Base-by-base conservation (phyloP, 2,888 invertebrate species). In the Carterocephalus palaemon region DNA sequence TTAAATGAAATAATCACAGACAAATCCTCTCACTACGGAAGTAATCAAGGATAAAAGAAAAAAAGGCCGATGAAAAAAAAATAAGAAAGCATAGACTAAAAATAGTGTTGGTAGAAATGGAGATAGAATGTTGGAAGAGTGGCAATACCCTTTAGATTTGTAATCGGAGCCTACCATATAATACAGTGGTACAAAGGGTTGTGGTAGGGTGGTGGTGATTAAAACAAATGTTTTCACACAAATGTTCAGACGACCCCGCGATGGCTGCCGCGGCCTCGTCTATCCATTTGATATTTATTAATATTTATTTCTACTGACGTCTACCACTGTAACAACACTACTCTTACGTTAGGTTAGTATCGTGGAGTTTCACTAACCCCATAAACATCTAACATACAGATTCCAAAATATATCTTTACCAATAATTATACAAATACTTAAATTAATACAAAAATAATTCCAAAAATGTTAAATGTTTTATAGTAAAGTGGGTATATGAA, bases 261-360 rank as follows among this genome's bases (percentile, higher is more conserved):
- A 86, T 86, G 86, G 86, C 86, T 86, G 86, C 43, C 72, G 62
- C 85, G 79, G 60, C 62, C 72, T 50, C 59, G 48, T 64, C 75
- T 68, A 71, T 31, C 54, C 78, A 79, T 77, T 76, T 75, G 77
- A 46, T 42, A 26, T 72, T 68, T 77, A 75, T 67, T 73, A 54
- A 48, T 22, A 34, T 24, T 24, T 20, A 29, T 15, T 54, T 52
- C 46, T 42, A 49, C 46, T 50, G 56, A 53, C 46, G 43, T 50
- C 49, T 46, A 56, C 43, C 52, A 62, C 52, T n/a, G 56, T 32
- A 37, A 17, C 13, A 32, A 23, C 22, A 34, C 8, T 33, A 32
- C 29, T 9, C 9, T 33, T 40, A 40, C 7, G 13, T 22, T n/a
- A n/a, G 6, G 2, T 13, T 12, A n/a, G 2, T 12, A n/a, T n/a